Evolutionary conservation across 64 coral and sea anemone genomes (phyloP).

Genomic region (Trachythela sp.): DNA sequence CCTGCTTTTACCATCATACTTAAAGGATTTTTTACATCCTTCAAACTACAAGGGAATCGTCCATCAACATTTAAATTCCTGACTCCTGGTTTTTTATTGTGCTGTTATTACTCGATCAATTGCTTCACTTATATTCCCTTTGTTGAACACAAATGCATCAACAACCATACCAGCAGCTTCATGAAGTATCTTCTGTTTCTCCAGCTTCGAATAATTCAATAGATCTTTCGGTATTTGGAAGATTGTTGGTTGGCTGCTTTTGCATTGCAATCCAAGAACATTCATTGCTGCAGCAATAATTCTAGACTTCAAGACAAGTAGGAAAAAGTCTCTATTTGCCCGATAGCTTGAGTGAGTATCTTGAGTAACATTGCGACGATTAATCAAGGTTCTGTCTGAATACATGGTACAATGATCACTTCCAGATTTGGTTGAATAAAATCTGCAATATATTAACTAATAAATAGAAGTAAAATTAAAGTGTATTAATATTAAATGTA

Average conservation of each 20-base stretch:
- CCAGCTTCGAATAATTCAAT: background rate
- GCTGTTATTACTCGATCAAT: background rate
- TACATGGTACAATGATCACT: background rate
- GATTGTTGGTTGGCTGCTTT: constrained; percentile 4
- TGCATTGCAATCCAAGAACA: constrained; percentile 27
- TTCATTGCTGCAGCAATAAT: constrained; percentile 27
- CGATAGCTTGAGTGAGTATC: constrained; percentile 33
- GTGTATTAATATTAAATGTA: no score
- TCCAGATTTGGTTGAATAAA: background rate
- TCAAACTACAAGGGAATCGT: constrained; percentile 45
- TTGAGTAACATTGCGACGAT: constrained; percentile 46
- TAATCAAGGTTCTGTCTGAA: background rate
- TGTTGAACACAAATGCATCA: constrained; percentile 45
- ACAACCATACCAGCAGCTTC: constrained; percentile 42
- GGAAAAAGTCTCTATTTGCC: constrained; percentile 30
- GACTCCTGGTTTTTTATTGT: constrained; percentile 16
- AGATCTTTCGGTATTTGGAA: background rate
- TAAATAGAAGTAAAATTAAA: background rate
- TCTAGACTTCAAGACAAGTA: background rate
- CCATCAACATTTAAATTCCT: constrained; percentile 30
- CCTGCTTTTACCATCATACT: constrained; percentile 44
- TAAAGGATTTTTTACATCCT: constrained; percentile 27
- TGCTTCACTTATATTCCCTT: background rate
- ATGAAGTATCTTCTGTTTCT: constrained; percentile 31
- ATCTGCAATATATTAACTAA: background rate